These are phyloP conservation scores for Drosophila busckii DNA, from an alignment of 1,140 invertebrate species.

Conservation along the genomic window DNA sequence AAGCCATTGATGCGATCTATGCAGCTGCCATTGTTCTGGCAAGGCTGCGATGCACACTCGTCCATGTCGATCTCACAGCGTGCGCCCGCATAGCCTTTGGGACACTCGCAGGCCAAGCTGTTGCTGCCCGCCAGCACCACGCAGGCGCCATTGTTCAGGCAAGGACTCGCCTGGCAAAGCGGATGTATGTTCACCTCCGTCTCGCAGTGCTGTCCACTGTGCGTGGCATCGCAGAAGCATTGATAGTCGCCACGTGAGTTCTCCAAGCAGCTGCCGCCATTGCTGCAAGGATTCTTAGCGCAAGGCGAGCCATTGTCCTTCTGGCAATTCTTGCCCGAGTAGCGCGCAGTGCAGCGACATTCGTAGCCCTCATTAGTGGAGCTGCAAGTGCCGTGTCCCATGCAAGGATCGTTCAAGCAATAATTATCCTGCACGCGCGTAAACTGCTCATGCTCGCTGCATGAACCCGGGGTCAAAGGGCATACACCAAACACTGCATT, in stretches of 20 bases:
- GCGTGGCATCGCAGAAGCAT: conserved; percentile 87
- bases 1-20: conserved; percentile 88
- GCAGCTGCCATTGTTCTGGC: conserved; percentile 91
- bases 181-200: conserved; percentile 84
- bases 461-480: conserved; percentile 84
- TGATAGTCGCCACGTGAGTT: conserved; percentile 86
- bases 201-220: conserved; percentile 88
- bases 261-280: conserved; percentile 87
- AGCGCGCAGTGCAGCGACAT: conserved; percentile 88
- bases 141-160: conserved; percentile 86
- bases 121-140: conserved; percentile 80
- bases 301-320: conserved; percentile 88
- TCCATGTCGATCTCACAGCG: conserved; percentile 85
- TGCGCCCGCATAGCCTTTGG: conserved; percentile 82
- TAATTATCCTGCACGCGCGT: conserved; percentile 82
- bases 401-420: conserved; percentile 89
- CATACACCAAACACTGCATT: conserved; percentile 87
- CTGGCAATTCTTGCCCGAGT: conserved; percentile 91
- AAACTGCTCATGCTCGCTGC: conserved; percentile 81
- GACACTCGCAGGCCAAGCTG: conserved; percentile 84
- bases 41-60: conserved; percentile 87
- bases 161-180: conserved; percentile 87
- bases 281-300: conserved; percentile 84
- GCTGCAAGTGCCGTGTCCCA: conserved; percentile 88
- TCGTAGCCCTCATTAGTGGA: conserved; percentile 86